Conservation (phyloP, 2,797 vertebrate species). For the Nannoperca australis region DNA sequence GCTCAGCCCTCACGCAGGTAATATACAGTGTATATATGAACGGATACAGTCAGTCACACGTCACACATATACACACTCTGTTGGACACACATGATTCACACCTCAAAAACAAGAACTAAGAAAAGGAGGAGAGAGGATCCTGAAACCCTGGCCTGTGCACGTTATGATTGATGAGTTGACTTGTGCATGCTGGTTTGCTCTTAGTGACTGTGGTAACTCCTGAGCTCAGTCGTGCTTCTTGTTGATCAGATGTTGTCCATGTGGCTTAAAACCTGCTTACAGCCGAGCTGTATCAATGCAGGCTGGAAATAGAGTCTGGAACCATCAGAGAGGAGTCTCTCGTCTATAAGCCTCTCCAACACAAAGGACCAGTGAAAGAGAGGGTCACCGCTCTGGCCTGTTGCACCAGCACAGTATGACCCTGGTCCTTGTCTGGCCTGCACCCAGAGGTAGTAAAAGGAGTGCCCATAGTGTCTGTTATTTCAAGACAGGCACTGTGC, state of each 20-base stretch:
- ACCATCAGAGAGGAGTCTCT: not conserved
- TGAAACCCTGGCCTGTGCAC: slow-evolving; percentile 45
- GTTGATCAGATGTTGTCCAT: not conserved
- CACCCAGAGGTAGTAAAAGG: not conserved
- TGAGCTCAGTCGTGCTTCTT: not conserved
- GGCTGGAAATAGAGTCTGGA: not conserved
- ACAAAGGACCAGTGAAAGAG: not conserved
- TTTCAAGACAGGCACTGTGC: not conserved
- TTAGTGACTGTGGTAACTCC: not conserved
- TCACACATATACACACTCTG: not conserved
- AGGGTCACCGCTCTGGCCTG: not conserved
- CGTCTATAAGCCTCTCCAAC: not conserved
- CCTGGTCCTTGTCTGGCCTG: not conserved
- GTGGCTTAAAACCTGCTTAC: not conserved
- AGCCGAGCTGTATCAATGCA: not conserved
- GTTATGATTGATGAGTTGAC: not conserved
- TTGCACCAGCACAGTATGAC: not conserved
- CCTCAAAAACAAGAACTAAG: slow-evolving; percentile 45
- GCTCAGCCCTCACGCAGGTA: slow-evolving; percentile 89
- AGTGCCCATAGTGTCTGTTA: too few relatives aligned
- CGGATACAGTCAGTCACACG: not conserved
- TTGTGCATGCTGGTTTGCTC: slow-evolving; percentile 40
- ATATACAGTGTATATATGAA: not conserved
- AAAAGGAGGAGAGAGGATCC: slow-evolving; percentile 71
- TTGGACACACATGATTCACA: slow-evolving; percentile 3